Percentiles rank a stretch among this genome's conserved stretches.
Conservation (phyloP, 2,113 vertebrate species). For the Caretta caretta region DNA sequence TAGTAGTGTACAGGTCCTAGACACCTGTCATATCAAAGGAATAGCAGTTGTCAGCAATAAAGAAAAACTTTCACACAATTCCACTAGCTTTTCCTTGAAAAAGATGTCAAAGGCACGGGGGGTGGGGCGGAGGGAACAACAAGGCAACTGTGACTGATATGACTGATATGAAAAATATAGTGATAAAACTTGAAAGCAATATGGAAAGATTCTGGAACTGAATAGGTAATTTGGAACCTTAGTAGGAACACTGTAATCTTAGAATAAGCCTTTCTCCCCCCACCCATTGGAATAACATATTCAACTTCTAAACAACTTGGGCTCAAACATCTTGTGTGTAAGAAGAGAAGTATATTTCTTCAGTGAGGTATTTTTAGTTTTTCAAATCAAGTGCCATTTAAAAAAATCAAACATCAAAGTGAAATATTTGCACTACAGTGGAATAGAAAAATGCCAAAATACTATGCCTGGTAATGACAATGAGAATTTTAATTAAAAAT, state of each 20-base stretch:
- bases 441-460: neutral
- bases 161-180: slow-evolving; percentile 23
- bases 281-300: neutral
- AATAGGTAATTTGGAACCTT: slow-evolving; percentile 28
- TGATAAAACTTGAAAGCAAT: slow-evolving; percentile 31
- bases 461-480: neutral
- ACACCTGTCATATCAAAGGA: slow-evolving; percentile 6
- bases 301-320: neutral
- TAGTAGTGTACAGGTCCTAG: neutral
- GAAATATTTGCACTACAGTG: neutral
- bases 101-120: neutral
- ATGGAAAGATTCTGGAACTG: neutral
- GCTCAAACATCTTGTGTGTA: slow-evolving; percentile 34
- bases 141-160: neutral
- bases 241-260: slow-evolving; percentile 13
- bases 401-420: slow-evolving; percentile 18
- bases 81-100: slow-evolving; percentile 5
- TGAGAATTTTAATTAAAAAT: neutral
- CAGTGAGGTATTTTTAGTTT: neutral
- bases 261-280: slow-evolving; percentile 38
- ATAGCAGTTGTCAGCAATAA: slow-evolving; percentile 7
- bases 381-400: neutral
- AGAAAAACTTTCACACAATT: neutral
- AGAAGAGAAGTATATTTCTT: neutral
- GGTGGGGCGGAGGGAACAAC: neutral